Percentiles rank a stretch among this genome's conserved stretches.
These are phyloP conservation scores for Lasioglossum calceatum DNA, from an alignment of 2,888 invertebrate species.

Conservation along the genomic window DNA sequence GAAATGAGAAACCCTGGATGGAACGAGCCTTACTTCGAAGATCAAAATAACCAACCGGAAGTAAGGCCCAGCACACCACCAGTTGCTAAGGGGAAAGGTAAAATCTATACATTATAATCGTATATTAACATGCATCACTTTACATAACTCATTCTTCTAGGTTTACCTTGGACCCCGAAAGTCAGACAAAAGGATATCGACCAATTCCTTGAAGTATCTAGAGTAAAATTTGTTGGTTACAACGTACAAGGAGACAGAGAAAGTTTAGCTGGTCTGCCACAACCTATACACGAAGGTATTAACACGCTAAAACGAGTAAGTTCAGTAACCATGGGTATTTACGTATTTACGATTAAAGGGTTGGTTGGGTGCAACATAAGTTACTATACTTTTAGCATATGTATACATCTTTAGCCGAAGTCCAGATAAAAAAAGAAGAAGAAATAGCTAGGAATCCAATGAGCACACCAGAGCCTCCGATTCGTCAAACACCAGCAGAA, in stretches of 20 bases:
- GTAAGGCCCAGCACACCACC: conserved; percentile 85
- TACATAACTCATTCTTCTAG: conserved; percentile 77
- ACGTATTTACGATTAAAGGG: neutral
- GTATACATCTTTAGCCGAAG: conserved; percentile 96
- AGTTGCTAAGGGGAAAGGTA: conserved; percentile 80
- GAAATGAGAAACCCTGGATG: conserved; percentile 79
- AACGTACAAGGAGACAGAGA: conserved; percentile 93
- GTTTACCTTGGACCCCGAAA: conserved; percentile 98
- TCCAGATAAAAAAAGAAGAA: conserved; percentile 96
- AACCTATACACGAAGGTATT: conserved; percentile 98
- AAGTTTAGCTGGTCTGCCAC: conserved; percentile 97
- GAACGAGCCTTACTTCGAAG: conserved; percentile 76
- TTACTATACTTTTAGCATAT: conserved; percentile 88
- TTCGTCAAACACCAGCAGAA: conserved; percentile 94
- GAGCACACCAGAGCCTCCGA: conserved; percentile 92
- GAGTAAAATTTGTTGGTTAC: conserved; percentile 98
- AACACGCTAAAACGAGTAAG: conserved; percentile 91
- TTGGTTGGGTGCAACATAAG: neutral
- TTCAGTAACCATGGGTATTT: conserved; percentile 17
- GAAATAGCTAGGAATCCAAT: conserved; percentile 96
- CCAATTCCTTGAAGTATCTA: conserved; percentile 94
- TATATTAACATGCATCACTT: neutral
- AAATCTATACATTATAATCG: conserved; percentile 9
- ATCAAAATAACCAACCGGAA: conserved; percentile 82
- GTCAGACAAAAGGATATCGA: conserved; percentile 97